Base-by-base conservation (phyloP, 2,888 invertebrate genomes). In the Pedicia rivosa region DNA sequence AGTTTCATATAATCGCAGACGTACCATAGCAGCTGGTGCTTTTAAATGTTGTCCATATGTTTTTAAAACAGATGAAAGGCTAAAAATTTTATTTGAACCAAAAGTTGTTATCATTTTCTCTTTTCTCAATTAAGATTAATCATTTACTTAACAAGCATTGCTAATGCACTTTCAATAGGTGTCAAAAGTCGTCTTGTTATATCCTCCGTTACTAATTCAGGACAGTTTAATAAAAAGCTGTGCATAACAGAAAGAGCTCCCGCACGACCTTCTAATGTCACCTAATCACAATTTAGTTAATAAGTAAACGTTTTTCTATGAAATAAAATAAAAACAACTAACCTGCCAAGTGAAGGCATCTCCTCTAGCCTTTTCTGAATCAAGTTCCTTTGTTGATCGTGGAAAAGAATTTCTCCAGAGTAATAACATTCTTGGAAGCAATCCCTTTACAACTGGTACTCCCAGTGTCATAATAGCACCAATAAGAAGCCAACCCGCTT, bases 281-380 rank as follows among this genome's bases (percentile, higher is more conserved):
- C 81, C n/a, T n/a, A n/a, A n/a, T n/a, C n/a, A n/a, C n/a, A n/a
- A n/a, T n/a, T n/a, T n/a, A n/a, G n/a, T n/a, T n/a, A n/a, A n/a
- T n/a, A n/a, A n/a, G n/a, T n/a, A n/a, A n/a, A n/a, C n/a, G n/a
- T n/a, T n/a, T n/a, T n/a, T n/a, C n/a, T n/a, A n/a, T n/a, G n/a
- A n/a, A n/a, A n/a, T n/a, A n/a, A n/a, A n/a, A n/a, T n/a, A n/a
- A n/a, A n/a, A n/a, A n/a, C n/a, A n/a, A n/a, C n/a, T n/a, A n/a
- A n/a, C n/a, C 69, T 91, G 90, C 97, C 97, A 97, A n/a, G 97
- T 97, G 56, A 97, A 95, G 0, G 92, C 87, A 64, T 98, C 97
- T 6, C 92, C 83, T 50, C 97, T 69, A 12, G 87, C 78, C 50
- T 94, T 94, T 62, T 98, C 98, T 0, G 92, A 88, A 56, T 97